A percentile compares a stretch with the other conserved stretches of the same genome.
phyloP scores from a whole-genome alignment of 2,113 vertebrate species.

The Puffinus mauretanicus region DNA sequence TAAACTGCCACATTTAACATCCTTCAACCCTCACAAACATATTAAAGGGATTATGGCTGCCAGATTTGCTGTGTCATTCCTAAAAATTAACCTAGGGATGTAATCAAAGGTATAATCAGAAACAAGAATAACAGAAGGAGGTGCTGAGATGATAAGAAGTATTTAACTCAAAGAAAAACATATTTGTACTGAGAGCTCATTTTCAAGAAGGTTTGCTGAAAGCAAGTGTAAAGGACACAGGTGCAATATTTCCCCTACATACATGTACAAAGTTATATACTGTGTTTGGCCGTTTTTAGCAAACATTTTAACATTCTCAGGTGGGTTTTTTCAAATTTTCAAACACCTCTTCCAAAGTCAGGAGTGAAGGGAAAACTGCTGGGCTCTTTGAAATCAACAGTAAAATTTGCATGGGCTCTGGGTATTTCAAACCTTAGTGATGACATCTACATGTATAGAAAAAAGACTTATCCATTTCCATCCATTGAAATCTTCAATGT shows the following conservation, averaged over 20 bases:
- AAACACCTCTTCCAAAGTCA: background rate
- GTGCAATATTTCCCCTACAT: background rate
- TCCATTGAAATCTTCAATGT: background rate
- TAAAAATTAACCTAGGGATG: slow-evolving; percentile 64
- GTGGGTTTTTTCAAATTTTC: background rate
- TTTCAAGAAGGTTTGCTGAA: background rate
- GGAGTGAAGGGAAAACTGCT: background rate
- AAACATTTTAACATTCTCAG: background rate
- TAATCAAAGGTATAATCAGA: slow-evolving; percentile 48
- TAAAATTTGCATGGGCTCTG: background rate
- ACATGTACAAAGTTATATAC: background rate
- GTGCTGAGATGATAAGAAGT: background rate
- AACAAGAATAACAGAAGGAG: background rate
- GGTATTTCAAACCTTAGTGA: background rate
- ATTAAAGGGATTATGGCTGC: slow-evolving; percentile 54
- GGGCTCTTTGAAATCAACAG: background rate
- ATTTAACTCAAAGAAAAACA: background rate
- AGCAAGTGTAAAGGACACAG: background rate
- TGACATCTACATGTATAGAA: background rate
- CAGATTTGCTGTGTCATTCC: slow-evolving; percentile 35
- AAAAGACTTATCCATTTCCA: background rate
- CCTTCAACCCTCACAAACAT: slow-evolving; percentile 63
- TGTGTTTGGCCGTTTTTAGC: background rate
- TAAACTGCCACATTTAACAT: slow-evolving; percentile 65
- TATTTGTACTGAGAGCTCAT: background rate